Evolutionary conservation across 2,888 invertebrate species (phyloP).

Genomic region (Dicranocentrus wangi): DNA sequence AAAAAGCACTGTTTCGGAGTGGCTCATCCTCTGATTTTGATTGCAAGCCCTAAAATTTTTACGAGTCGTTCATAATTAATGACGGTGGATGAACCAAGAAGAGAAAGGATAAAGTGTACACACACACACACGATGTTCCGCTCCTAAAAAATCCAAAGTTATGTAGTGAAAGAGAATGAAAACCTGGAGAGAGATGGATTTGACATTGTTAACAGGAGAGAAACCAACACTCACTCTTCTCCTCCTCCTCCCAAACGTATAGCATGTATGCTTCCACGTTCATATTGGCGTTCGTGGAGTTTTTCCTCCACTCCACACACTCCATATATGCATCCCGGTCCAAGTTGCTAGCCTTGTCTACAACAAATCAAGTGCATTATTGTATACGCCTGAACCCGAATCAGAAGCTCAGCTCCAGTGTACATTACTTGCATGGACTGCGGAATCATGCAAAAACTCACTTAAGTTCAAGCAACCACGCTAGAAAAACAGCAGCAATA

Average conservation of each 20-base stretch:
- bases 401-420: neutral
- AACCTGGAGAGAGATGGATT: slow-evolving; percentile 36
- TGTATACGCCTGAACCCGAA: neutral
- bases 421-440: slow-evolving; percentile 58
- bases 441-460: slow-evolving; percentile 62
- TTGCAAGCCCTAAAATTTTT: slow-evolving; percentile 70
- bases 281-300: too few relatives aligned
- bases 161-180: too few relatives aligned
- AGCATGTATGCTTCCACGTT: too few relatives aligned
- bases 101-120: slow-evolving; percentile 12
- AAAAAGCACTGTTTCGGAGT: slow-evolving; percentile 12
- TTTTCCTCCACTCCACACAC: neutral
- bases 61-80: slow-evolving; percentile 70
- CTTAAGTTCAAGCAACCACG: slow-evolving; percentile 26
- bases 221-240: neutral
- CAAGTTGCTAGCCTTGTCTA: too few relatives aligned
- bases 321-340: neutral
- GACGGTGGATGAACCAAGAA: slow-evolving; percentile 46
- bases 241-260: neutral
- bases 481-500: too few relatives aligned
- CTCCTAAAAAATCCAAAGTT: too few relatives aligned
- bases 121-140: neutral
- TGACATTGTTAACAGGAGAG: slow-evolving; percentile 51
- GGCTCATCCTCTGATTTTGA: slow-evolving; percentile 70
- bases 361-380: slow-evolving; percentile 52